Percentiles rank a stretch among this genome's conserved stretches.
Evolutionary conservation across 2,888 invertebrate species (phyloP).

Genomic region (Fragum whitleyi): DNA sequence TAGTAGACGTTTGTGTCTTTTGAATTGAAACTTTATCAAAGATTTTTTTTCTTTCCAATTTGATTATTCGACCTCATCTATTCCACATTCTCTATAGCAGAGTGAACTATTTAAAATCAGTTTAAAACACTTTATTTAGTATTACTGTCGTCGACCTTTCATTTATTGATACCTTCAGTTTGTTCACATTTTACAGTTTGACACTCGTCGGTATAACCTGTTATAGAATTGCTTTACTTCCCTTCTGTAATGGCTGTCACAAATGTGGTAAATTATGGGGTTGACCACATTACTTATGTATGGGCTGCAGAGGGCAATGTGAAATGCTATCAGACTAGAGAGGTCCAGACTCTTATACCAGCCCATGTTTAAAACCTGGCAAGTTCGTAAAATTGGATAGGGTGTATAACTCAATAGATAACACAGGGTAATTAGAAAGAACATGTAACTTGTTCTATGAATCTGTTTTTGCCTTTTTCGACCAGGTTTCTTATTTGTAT

Average conservation of each 20-base stretch:
- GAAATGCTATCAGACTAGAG: neutral
- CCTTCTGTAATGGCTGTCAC: slow-evolving; percentile 15
- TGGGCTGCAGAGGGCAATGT: neutral
- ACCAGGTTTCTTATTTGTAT: too few relatives aligned
- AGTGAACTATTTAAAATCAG: too few relatives aligned
- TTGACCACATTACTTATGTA: slow-evolving; percentile 13
- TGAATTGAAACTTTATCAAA: too few relatives aligned
- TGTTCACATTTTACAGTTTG: too few relatives aligned
- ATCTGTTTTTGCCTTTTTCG: neutral
- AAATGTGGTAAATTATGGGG: slow-evolving; percentile 2
- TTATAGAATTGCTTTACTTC: neutral
- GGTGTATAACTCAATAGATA: neutral
- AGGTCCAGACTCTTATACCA: slow-evolving; percentile 1
- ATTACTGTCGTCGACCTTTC: too few relatives aligned
- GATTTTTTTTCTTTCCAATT: too few relatives aligned
- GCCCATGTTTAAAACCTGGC: neutral
- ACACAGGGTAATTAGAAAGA: neutral
- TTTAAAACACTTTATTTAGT: too few relatives aligned
- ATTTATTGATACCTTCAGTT: neutral
- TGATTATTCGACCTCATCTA: too few relatives aligned
- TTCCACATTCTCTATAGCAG: too few relatives aligned
- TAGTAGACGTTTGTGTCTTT: too few relatives aligned
- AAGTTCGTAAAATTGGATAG: neutral
- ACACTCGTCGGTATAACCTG: neutral
- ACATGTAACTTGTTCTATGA: neutral